Evolutionary conservation across 23 tunicate species (phyloP).

Genomic region (Oikopleura vanhoeffeni): DNA sequence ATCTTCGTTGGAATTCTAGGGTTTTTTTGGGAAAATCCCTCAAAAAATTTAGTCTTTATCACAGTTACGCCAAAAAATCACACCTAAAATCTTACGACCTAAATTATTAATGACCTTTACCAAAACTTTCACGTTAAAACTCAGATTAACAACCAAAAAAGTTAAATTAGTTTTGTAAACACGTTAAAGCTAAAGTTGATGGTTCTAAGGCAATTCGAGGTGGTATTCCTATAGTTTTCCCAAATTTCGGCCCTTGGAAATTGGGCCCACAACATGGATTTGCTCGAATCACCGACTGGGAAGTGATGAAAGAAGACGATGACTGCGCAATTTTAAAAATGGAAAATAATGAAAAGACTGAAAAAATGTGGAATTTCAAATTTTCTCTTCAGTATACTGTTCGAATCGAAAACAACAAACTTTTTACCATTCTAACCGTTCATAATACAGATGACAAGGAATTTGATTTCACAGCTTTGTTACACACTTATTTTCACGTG

Average conservation of each 20-base stretch:
- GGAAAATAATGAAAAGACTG: slow-evolving; percentile 23
- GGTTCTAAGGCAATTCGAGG: slow-evolving; percentile 82
- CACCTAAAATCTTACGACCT: too few species aligned
- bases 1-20: too few species aligned
- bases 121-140: too few species aligned
- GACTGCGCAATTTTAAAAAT: slow-evolving; percentile 22
- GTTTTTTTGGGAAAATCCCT: too few species aligned
- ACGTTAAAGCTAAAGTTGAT: slow-evolving; percentile 48
- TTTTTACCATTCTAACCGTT: slow-evolving; percentile 30
- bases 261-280: slow-evolving; percentile 89
- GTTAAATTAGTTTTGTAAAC: too few species aligned
- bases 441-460: slow-evolving; percentile 25
- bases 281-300: slow-evolving; percentile 79
- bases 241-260: slow-evolving; percentile 93
- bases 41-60: too few species aligned
- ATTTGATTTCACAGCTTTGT: slow-evolving; percentile 76
- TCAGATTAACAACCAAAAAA: too few species aligned
- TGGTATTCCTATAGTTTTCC: slow-evolving; percentile 95
- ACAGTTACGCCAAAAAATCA: too few species aligned
- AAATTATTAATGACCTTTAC: too few species aligned
- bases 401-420: slow-evolving; percentile 7
- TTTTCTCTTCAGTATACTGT: slow-evolving; percentile 18
- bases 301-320: slow-evolving; percentile 18
- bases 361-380: slow-evolving; percentile 35
- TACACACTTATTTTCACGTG: slow-evolving; percentile 72